Base-by-base conservation (phyloP, 2,797 vertebrate species). In the Atherinosoma microstoma region DNA sequence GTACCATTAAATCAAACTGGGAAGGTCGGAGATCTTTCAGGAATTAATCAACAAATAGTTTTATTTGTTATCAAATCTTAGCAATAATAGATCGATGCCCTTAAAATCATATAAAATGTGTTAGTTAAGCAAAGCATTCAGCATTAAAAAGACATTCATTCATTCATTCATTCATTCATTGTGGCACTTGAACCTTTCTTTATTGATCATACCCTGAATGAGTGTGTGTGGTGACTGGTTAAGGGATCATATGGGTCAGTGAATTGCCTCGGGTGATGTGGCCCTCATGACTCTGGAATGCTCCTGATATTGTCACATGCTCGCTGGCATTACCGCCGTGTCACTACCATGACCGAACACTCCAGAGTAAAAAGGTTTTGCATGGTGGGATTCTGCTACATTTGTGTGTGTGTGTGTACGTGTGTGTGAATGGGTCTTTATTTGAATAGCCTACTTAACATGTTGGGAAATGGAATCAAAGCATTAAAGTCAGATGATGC, bases 241-340 rank as follows among this genome's bases (percentile, higher is more conserved):
- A 80, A 82, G 24, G 70, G 75, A 77, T 90, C 78, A 87, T 84
- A 73, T 76, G 87, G 85, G 87, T 90, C 89, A 89, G 68, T 65
- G 70, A 73, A 54, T 78, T 74, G 73, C 89, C 79, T 15, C 1
- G 84, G 87, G 86, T 47, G 18, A 87, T 75, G 18, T 80, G 70
- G 69, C 83, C 78, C 76, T 79, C 11, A 65, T 91, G 83, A 87
- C 75, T 71, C 59, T n/a, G 81, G 87, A 89, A 91, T 85, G 88
- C 79, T 84, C 70, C 78, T 67, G 68, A 84, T 86, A 74, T 83
- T 83, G 87, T 89, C 87, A 87, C 84, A 84, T 84, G 87, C 78
- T 87, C 75, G 57, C 64, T 71, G 61, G 68, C 78, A 60, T 70
- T 67, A 74, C 67, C 0, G 7, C 67, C 63, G 13, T 70, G 70